Conservation (phyloP, 2,113 vertebrate genomes). For the Microcebus griseorufus region DNA sequence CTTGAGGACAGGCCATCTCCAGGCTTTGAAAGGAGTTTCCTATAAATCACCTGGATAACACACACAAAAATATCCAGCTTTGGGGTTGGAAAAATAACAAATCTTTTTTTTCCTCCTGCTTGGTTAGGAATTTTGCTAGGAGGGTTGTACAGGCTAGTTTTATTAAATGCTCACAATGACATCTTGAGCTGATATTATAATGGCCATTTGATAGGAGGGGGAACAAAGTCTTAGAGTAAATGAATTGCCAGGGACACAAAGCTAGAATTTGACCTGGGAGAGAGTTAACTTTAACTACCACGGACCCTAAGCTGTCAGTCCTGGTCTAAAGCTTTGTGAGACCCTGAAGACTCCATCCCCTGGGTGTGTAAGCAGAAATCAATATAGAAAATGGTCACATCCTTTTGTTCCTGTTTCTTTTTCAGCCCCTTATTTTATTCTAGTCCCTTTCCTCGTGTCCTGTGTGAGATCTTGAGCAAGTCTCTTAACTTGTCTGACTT, state of each 20-base stretch:
- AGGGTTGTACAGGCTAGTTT: background rate
- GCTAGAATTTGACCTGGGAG: background rate
- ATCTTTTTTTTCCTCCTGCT: background rate
- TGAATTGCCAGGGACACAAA: background rate
- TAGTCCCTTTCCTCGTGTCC: background rate
- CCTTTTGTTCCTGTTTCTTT: background rate
- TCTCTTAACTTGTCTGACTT: background rate
- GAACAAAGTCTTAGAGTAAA: background rate
- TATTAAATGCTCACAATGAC: background rate
- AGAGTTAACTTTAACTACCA: background rate
- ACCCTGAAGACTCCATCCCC: background rate
- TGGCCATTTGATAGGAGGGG: background rate
- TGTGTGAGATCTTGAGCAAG: background rate
- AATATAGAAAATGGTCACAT: background rate
- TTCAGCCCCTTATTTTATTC: background rate
- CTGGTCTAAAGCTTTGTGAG: background rate
- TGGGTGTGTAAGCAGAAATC: fast-evolving
- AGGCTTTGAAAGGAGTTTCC: conserved; percentile 14
- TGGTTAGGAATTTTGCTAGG: background rate
- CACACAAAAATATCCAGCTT: conserved; percentile 29
- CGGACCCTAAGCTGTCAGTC: fast-evolving
- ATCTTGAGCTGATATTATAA: background rate
- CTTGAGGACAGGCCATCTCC: background rate
- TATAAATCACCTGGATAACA: background rate
- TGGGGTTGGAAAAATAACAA: conserved; percentile 2